A percentile compares a stretch with the other conserved stretches of the same genome.
Evolutionary conservation across 2,113 vertebrate species (phyloP).

Genomic region (Pyrgilauda ruficollis): DNA sequence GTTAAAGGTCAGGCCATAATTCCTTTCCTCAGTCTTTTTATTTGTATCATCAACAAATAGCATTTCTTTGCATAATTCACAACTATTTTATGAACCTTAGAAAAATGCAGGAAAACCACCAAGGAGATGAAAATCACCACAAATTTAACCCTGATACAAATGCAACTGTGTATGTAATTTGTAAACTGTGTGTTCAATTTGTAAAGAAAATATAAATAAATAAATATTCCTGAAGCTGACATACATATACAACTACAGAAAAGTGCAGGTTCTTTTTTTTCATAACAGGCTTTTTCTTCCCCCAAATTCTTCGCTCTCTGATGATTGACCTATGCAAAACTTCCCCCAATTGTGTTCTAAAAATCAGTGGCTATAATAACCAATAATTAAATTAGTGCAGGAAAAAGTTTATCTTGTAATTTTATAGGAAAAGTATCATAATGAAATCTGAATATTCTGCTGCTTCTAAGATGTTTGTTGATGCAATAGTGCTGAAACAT

Average conservation of each 20-base stretch:
- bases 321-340: neutral
- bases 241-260: neutral
- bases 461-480: neutral
- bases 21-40: neutral
- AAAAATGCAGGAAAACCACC: neutral
- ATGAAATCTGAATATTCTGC: conserved; percentile 14
- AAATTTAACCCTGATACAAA: neutral
- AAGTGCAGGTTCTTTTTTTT: neutral
- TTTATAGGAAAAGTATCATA: neutral
- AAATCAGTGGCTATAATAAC: neutral
- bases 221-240: neutral
- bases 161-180: neutral
- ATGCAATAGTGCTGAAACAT: neutral
- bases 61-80: neutral
- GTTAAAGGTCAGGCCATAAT: neutral
- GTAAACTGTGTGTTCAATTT: no score
- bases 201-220: neutral
- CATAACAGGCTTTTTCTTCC: neutral
- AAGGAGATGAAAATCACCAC: neutral
- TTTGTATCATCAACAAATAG: neutral
- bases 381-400: neutral
- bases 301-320: neutral
- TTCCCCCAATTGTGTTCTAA: neutral
- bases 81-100: neutral
- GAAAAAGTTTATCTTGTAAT: neutral